Conservation (phyloP, 2,113 vertebrate genomes). For the Serilophus lunatus region DNA sequence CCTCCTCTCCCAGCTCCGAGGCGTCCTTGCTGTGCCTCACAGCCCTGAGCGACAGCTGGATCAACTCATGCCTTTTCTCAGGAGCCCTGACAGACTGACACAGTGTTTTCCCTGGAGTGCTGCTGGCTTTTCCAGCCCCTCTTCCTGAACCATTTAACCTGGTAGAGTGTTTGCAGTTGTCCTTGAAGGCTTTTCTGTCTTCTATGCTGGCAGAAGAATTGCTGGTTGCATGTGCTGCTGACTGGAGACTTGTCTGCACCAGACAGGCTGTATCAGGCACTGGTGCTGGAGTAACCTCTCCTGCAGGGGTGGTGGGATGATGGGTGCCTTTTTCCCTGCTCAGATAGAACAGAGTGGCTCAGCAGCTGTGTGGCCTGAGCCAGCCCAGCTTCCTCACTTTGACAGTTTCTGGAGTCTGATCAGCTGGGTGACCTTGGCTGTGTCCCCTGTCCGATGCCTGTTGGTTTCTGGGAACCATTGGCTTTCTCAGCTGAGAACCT, state of each 20-base stretch:
- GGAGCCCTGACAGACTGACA: not conserved
- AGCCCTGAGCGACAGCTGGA: not conserved
- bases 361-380: not conserved
- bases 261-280: not conserved
- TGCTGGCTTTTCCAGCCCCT: not conserved
- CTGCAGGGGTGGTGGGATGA: not conserved
- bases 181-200: not conserved
- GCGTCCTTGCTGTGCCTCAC: not conserved
- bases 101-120: accelerated
- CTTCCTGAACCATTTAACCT: not conserved
- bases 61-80: constrained; percentile 30
- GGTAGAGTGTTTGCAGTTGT: not conserved
- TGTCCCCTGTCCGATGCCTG: not conserved
- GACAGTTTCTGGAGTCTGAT: not conserved
- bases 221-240: not conserved
- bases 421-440: not conserved
- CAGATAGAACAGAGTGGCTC: not conserved
- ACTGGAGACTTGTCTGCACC: not conserved
- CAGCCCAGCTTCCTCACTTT: not conserved
- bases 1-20: accelerated
- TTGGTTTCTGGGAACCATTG: not conserved
- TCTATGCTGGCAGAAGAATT: not conserved
- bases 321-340: not conserved
- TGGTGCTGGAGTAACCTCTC: not conserved
- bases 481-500: not conserved